Base-by-base conservation (phyloP, 2,888 invertebrate species). In the Trissoscelio sp. region DNA sequence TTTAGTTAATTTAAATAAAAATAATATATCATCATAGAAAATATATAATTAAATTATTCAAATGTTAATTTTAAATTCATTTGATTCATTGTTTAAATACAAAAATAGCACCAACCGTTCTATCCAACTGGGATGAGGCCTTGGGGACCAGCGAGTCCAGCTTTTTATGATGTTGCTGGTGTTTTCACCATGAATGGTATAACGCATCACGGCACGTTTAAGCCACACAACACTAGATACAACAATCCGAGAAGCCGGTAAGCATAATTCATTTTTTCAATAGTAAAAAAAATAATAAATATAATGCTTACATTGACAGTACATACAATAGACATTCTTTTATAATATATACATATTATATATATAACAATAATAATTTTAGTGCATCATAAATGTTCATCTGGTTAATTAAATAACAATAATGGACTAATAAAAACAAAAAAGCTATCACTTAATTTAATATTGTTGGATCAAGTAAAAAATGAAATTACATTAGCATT, bases 131-230 rank as follows among this genome's bases (percentile, higher is more conserved):
- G 94, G 67, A 93, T 95, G 90, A 92, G 95, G 90, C 92, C 94
- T 84, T 93, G 93, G 92, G 92, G 92, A 81, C 88, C 89, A 28
- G 89, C 91, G 24, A 90, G 90, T 87, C 90, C 90, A 83, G 93
- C 93, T 83, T 95, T 93, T 88, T 95, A 94, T 87, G 95, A 95
- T 85, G 93, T 95, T 88, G 93, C 94, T 85, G 93, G 94, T 89
- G 94, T 96, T 81, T 95, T 95, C 91, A 93, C 95, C 80, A 93
- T 95, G 87, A 96, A 96, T 91, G 95, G 95, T 72, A 92, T 96
- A 84, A 93, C 95, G 74, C 95, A 95, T 57, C 95, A 95, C 89
- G 93, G 93, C 72, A 92, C 94, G 66, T 95, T 94, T 88, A 94
- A 94, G 87, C 92, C 93, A 85, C 93, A 92, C 84, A 92, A 92